Evolutionary conservation across 1,140 invertebrate genomes (phyloP).

Genomic region (Drosophila baimaii): DNA sequence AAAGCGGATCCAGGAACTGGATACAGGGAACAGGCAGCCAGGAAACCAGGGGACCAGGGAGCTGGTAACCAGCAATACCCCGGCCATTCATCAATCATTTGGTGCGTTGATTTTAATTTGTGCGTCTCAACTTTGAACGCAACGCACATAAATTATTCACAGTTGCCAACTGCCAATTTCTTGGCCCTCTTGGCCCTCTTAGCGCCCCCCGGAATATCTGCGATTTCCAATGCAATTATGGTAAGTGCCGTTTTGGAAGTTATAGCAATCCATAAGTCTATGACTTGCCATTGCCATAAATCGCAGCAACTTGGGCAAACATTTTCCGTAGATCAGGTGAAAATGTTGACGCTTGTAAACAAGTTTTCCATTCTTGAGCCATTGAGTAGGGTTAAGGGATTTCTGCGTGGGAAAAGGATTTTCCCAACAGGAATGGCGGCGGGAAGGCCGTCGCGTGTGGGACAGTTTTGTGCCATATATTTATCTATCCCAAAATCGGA

Average conservation of each 20-base stretch:
- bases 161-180: slow-evolving; percentile 58
- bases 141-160: slow-evolving; percentile 78
- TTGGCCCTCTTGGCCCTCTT: neutral
- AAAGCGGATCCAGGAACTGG: slow-evolving; percentile 29
- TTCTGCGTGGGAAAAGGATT: slow-evolving; percentile 18
- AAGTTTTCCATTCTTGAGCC: slow-evolving; percentile 55
- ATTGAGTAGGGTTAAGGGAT: slow-evolving; percentile 44
- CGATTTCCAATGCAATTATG: slow-evolving; percentile 73
- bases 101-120: slow-evolving; percentile 82
- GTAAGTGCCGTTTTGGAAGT: slow-evolving; percentile 76
- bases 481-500: slow-evolving; percentile 37
- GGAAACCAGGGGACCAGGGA: too few species aligned
- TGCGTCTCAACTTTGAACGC: slow-evolving; percentile 74
- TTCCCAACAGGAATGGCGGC: neutral
- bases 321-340: slow-evolving; percentile 52
- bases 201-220: slow-evolving; percentile 18
- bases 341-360: slow-evolving; percentile 77
- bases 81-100: slow-evolving; percentile 78
- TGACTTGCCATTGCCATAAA: slow-evolving; percentile 75
- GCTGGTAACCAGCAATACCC: neutral
- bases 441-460: neutral
- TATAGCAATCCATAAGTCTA: slow-evolving; percentile 79
- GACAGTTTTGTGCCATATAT: slow-evolving; percentile 36
- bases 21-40: slow-evolving; percentile 1
- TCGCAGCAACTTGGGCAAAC: slow-evolving; percentile 68